These are phyloP conservation scores for Halichoerus grypus DNA, from an alignment of 2,113 vertebrate genomes.

Conservation along the genomic window DNA sequence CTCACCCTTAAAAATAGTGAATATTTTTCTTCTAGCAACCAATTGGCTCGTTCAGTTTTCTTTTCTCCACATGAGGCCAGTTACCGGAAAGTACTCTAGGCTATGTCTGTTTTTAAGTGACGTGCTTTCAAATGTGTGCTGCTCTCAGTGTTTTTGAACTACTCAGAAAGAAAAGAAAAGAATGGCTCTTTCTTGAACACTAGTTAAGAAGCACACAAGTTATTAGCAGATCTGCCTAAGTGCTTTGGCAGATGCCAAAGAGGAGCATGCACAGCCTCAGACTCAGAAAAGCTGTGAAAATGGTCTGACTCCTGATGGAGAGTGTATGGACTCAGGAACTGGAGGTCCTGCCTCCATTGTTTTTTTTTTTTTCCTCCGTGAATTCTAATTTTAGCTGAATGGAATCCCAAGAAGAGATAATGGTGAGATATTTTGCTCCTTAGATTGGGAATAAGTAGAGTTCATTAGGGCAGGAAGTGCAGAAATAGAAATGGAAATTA, in stretches of 20 bases:
- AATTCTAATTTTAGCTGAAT: not conserved
- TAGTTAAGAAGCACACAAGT: not conserved
- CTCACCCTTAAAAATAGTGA: not conserved
- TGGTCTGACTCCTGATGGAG: not conserved
- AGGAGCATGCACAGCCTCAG: accelerated
- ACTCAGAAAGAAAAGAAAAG: not conserved
- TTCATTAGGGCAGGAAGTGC: not conserved
- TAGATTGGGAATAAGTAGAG: not conserved
- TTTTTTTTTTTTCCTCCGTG: not conserved
- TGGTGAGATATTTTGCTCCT: not conserved
- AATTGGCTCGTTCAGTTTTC: not conserved
- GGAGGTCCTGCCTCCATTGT: not conserved
- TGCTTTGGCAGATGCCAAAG: not conserved
- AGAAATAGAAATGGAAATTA: not conserved
- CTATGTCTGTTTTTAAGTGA: slow-evolving; percentile 15
- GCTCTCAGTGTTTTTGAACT: not conserved
- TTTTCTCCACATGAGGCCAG: slow-evolving; percentile 2
- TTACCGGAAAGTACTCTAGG: not conserved
- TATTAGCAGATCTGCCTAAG: not conserved
- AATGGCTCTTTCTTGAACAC: not conserved
- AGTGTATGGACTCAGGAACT: not conserved
- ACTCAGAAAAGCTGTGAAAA: not conserved
- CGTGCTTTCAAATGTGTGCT: slow-evolving; percentile 13
- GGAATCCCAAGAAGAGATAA: not conserved
- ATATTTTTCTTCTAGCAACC: not conserved